Conservation (phyloP, 2,113 vertebrate species). For the Delphinapterus leucas region DNA sequence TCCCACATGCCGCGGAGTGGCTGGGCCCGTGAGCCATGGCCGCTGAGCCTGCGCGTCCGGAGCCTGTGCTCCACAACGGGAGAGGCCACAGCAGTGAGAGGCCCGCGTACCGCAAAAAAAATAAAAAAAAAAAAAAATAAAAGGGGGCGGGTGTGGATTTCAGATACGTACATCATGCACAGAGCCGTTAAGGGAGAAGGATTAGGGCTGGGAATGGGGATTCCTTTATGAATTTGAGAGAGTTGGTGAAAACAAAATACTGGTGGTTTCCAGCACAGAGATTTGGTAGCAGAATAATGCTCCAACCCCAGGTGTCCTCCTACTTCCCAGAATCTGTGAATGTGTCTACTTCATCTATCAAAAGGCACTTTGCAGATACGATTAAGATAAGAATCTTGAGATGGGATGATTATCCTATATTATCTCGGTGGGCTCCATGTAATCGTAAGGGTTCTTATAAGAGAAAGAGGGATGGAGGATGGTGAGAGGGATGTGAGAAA, state of each 20-base stretch:
- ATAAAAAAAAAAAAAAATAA: no score
- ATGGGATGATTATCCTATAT: not conserved
- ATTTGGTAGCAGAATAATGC: not conserved
- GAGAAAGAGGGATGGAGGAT: not conserved
- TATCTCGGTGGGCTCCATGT: not conserved
- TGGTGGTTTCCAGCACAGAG: not conserved
- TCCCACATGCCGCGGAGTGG: no score
- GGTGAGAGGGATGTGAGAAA: not conserved
- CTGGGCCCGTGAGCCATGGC: no score
- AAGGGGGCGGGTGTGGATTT: not conserved
- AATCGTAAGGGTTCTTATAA: not conserved
- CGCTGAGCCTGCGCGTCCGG: no score
- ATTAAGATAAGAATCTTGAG: not conserved
- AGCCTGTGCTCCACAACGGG: no score
- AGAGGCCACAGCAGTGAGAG: no score
- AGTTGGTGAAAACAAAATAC: not conserved
- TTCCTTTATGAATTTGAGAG: not conserved
- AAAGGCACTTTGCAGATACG: not conserved
- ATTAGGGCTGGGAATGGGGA: not conserved
- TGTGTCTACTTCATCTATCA: not conserved
- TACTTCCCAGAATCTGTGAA: not conserved
- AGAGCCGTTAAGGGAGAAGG: not conserved
- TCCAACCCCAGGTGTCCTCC: no score
- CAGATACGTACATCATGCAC: not conserved
- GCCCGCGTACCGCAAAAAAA: no score